Percentiles rank a stretch among this genome's conserved stretches.
Conservation (phyloP, 2,113 vertebrate genomes). For the Cairina moschata region DNA sequence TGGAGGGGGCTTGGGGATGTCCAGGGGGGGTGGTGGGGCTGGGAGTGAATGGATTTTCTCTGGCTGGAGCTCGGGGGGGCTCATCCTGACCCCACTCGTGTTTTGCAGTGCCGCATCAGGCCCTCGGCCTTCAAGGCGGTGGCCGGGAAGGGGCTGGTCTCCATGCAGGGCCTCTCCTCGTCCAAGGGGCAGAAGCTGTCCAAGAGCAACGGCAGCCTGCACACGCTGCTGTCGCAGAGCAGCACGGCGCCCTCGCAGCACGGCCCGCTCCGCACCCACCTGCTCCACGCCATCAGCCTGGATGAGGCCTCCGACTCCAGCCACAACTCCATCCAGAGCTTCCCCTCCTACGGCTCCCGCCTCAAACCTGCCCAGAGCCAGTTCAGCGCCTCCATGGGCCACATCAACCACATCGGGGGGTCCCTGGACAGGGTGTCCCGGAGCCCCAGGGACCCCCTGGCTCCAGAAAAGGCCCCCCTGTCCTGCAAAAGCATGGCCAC, state of each 20-base stretch:
- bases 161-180: constrained; percentile 91
- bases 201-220: constrained; percentile 86
- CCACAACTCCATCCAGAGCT: constrained; percentile 92
- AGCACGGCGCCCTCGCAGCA: constrained; percentile 67
- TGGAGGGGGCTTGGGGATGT: neutral
- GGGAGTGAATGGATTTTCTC: fast-evolving
- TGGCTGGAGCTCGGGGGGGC: neutral
- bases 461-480: constrained; percentile 73
- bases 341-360: constrained; percentile 85
- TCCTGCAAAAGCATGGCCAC: constrained; percentile 87
- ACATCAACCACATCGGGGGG: constrained; percentile 93
- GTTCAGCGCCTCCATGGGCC: constrained; percentile 94
- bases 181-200: constrained; percentile 89
- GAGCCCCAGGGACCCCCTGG: constrained; percentile 74
- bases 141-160: constrained; percentile 89
- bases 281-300: constrained; percentile 80
- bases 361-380: constrained; percentile 85
- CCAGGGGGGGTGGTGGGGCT: neutral
- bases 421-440: constrained; percentile 87
- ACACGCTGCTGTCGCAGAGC: constrained; percentile 84
- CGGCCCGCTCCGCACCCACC: constrained; percentile 70
- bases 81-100: neutral
- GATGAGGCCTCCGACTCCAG: constrained; percentile 91
- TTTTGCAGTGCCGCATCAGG: constrained; percentile 85
- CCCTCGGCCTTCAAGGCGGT: constrained; percentile 90